Evolutionary conservation across 1,140 invertebrate species (phyloP).

Genomic region (Steinernema khuongi): DNA sequence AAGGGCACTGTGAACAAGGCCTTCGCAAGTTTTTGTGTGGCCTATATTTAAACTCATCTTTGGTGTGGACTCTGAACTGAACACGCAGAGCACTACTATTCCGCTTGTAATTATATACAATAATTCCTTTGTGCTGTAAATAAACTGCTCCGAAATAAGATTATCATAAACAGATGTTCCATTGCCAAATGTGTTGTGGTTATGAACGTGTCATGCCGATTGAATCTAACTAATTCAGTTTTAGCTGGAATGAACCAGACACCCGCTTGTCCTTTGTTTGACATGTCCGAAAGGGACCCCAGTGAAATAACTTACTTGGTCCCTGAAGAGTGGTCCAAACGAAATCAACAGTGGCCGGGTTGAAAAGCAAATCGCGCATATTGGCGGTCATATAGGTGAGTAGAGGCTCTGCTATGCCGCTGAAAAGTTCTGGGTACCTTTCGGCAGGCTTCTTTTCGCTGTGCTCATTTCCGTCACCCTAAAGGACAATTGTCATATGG

Average conservation of each 20-base stretch:
- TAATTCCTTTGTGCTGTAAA: too few species aligned
- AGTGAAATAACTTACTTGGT: slow-evolving; percentile 22
- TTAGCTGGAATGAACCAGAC: slow-evolving; percentile 3
- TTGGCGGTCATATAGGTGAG: slow-evolving; percentile 34
- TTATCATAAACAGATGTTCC: neutral
- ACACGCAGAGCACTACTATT: too few species aligned
- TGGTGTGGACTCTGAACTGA: too few species aligned
- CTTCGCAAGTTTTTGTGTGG: too few species aligned
- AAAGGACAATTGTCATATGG: slow-evolving; percentile 10
- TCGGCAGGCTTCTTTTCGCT: slow-evolving; percentile 29
- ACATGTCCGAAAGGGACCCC: too few species aligned
- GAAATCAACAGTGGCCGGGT: slow-evolving; percentile 25
- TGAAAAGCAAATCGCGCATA: slow-evolving; percentile 36
- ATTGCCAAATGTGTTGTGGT: neutral
- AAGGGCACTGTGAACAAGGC: too few species aligned
- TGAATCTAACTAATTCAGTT: neutral
- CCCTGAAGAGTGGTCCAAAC: slow-evolving; percentile 23
- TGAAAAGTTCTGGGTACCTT: slow-evolving; percentile 31
- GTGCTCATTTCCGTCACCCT: slow-evolving; percentile 34
- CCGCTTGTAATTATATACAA: too few species aligned
- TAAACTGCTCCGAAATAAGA: too few species aligned
- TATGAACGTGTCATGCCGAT: neutral
- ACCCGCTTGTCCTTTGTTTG: too few species aligned
- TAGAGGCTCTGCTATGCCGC: slow-evolving; percentile 21
- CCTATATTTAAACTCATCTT: too few species aligned